phyloP scores from a whole-genome alignment of 2,113 vertebrate genomes.

The Hypanus sabinus region DNA sequence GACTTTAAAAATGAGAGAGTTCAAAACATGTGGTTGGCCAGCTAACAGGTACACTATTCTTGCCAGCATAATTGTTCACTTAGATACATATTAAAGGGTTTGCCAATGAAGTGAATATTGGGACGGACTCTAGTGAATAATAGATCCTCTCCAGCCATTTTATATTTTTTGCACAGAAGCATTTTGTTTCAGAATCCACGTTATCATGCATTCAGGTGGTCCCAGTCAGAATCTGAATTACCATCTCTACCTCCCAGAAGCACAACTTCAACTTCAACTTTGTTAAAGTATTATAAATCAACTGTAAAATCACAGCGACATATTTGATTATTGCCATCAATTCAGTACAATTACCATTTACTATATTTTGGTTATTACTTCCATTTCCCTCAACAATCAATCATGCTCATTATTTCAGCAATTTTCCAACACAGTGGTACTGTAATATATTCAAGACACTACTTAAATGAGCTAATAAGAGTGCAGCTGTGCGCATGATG shows the following conservation, averaged over 20 bases:
- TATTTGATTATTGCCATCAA: slow-evolving; percentile 36
- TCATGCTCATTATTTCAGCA: slow-evolving; percentile 34
- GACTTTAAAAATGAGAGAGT: not conserved
- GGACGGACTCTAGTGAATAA: not conserved
- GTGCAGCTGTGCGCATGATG: slow-evolving; percentile 24
- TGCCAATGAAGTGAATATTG: not conserved
- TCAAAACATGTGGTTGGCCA: not conserved
- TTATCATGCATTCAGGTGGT: not conserved
- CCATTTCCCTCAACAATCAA: slow-evolving; percentile 34
- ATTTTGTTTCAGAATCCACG: not conserved
- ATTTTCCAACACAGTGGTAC: slow-evolving; percentile 21
- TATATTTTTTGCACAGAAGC: not conserved
- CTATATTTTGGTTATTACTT: slow-evolving; percentile 33
- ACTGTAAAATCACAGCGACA: slow-evolving; percentile 2
- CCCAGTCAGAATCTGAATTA: slow-evolving; percentile 24
- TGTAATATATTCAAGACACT: slow-evolving; percentile 26
- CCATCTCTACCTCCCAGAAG: slow-evolving; percentile 36
- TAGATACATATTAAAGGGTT: not conserved
- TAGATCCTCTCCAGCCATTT: not conserved
- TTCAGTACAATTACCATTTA: slow-evolving; percentile 35
- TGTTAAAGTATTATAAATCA: slow-evolving; percentile 34
- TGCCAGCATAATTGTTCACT: not conserved
- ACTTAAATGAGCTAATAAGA: slow-evolving; percentile 12
- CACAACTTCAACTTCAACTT: slow-evolving; percentile 33
- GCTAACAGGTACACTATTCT: not conserved